Base-by-base conservation (phyloP, 1,140 invertebrate species). In the Drosophila dunni region DNA sequence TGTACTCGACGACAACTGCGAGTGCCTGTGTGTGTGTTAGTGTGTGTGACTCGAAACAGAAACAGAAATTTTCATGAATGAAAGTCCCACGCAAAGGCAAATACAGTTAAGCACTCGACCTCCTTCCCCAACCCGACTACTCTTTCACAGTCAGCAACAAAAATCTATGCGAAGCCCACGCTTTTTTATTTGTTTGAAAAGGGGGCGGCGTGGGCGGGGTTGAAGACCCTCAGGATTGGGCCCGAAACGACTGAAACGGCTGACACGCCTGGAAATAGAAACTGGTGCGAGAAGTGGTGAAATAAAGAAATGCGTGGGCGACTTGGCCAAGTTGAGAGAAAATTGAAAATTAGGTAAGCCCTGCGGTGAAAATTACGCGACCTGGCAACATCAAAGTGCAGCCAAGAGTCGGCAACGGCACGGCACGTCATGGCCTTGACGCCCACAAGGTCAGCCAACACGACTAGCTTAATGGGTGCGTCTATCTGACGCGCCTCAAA, bases 41-140 rank as follows among this genome's bases (percentile, higher is more conserved):
- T 73, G 69, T 29, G 64, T 73, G 75, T 78, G 70, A 81, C 69
- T 75, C 56, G 66, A 75, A 72, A 56, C 67, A 54, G 69, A 58
- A 88, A 79, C 67, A 54, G 69, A 58, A 88, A 79, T 88, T 91
- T 91, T 91, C 90, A 91, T 91, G 90, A 91, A 91, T 91, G 90
- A 91, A 91, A 91, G 70, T 81, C 90, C 85, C 90, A 91, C 90
- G 82, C 78, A 81, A 68, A 62, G 61, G 66, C 74, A 60, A 73
- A 73, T 53, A 72, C 63, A 67, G 62, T 50, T 50, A 57, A 51
- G 44, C 63, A 58, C 15, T 15, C 71, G 29, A 53, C 36, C 57
- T 42, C 24, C 10, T 42, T 57, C 17, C 11, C 48, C 17, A 9
- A 29, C 3, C 33, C 11, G 13, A 20, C 29, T 53, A 51, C 36